phyloP scores from a whole-genome alignment of 1,140 invertebrate genomes.

The Cherax quadricarinatus region DNA sequence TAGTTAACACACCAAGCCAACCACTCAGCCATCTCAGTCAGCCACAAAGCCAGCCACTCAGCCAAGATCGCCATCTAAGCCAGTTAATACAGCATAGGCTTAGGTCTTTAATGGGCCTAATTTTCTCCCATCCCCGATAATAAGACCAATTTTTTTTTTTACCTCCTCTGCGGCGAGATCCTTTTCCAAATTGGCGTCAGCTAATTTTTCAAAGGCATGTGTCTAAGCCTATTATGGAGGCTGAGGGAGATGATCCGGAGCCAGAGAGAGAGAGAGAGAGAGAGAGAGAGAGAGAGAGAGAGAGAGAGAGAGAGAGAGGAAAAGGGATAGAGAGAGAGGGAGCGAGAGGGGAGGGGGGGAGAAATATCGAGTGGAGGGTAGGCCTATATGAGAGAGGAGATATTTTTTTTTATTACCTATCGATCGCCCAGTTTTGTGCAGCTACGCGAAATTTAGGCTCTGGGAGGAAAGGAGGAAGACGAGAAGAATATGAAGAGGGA shows the following conservation, averaged over 20 bases:
- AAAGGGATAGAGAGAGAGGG: neutral
- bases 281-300: neutral
- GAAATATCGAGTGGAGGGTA: neutral
- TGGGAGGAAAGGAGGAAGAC: too few species aligned
- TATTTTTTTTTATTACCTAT: neutral
- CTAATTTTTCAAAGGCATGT: slow-evolving; percentile 64
- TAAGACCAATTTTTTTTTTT: neutral
- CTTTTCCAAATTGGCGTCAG: slow-evolving; percentile 56
- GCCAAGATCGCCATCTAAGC: slow-evolving; percentile 9
- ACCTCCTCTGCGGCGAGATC: slow-evolving; percentile 24
- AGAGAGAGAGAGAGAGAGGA: neutral
- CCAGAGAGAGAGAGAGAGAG: neutral
- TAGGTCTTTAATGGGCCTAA: slow-evolving; percentile 42
- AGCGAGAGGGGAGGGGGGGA: neutral
- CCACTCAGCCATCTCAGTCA: too few species aligned
- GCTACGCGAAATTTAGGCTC: too few species aligned
- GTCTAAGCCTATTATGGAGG: slow-evolving; percentile 58
- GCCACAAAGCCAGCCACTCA: neutral
- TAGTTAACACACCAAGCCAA: too few species aligned
- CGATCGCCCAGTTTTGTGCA: neutral
- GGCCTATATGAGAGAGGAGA: neutral
- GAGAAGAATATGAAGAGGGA: neutral
- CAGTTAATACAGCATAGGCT: slow-evolving; percentile 23
- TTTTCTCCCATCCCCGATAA: slow-evolving; percentile 10
- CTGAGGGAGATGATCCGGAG: neutral